Evolutionary conservation across 2,797 vertebrate species (phyloP), one percentile per base, ranked within the genome.

Genomic region (Pempheris klunzingeri): DNA sequence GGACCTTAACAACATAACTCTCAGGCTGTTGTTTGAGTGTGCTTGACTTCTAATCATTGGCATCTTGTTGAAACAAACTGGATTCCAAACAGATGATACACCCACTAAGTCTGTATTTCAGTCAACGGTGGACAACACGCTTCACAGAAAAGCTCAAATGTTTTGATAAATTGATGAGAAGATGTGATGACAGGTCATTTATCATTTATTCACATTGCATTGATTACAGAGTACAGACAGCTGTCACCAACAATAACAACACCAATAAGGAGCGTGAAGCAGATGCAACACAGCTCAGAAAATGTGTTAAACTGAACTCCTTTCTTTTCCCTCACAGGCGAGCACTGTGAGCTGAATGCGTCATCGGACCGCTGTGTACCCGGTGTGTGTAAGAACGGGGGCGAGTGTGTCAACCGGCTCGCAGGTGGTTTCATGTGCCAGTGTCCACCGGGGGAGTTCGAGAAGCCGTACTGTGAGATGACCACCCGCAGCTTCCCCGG

Each of bases 401-500:
- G 98, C 6, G 96, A 95, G 53, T 99, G 98, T 0, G 92, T 99
- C 69, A 97, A 99, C 92, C 94, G 97, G 61, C 96, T 97, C 1
- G 92, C 97, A 0, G 98, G 98, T 0, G 98, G 98, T 28, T 99
- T 99, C 92, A 96, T 93, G 88, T 99, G 98, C 18, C 93, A 97
- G 90, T 99, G 98, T 72, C 96, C 95, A 0, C 90, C 95, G 0
- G 97, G 96, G 0, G 97, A 95, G 85, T 99, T 92, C 0, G 97
- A 99, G 94, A 94, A 96, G 80, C 98, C 98, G 0, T 99, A 97
- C 94, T 99, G 98, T 0, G 97, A 99, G 94, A 97, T 99, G 96
- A 97, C 97, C 88, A 97, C 98, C 2, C 94, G 98, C 85, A 99
- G 96, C 93, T 99, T 99, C 90, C 98, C 98, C 0, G 96, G 97